Percentiles rank a stretch among this genome's conserved stretches.
These are phyloP conservation scores for Eulithis prunata DNA, from an alignment of 2,888 invertebrate species.

Conservation along the genomic window DNA sequence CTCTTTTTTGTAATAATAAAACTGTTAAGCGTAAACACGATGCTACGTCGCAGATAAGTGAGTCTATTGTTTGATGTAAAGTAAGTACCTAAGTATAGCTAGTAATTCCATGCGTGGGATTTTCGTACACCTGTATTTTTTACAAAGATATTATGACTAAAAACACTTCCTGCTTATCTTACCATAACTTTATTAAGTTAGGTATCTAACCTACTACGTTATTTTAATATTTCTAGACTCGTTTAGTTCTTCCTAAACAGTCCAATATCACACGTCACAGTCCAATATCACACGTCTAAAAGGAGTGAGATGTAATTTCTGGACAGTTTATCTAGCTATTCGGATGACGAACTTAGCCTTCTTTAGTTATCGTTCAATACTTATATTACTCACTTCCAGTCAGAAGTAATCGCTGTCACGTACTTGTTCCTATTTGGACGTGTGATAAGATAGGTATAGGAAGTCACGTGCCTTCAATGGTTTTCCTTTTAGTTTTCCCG, in stretches of 20 bases:
- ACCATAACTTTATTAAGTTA: no score
- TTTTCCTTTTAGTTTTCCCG: conserved; percentile 9
- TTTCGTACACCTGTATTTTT: background rate
- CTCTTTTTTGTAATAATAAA: conserved; percentile 3
- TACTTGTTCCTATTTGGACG: conserved; percentile 17
- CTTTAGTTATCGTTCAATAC: conserved; percentile 10
- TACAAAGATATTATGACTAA: no score
- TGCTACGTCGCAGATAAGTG: background rate
- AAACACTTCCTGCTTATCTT: no score
- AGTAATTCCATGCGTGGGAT: conserved; percentile 2
- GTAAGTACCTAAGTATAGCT: background rate
- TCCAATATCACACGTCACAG: no score
- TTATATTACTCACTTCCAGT: background rate
- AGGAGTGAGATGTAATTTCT: no score
- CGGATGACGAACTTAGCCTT: conserved; percentile 1
- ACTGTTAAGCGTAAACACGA: background rate
- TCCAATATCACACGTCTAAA: no score
- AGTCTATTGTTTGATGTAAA: conserved; percentile 13
- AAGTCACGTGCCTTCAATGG: background rate
- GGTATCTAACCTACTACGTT: no score
- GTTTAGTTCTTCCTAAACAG: no score
- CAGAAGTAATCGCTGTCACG: conserved; percentile 25
- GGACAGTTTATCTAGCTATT: background rate
- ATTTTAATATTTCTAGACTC: no score
- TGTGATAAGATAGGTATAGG: conserved; percentile 20